Conservation (phyloP, 2,113 vertebrate genomes). For the Triplophysa rosa region DNA sequence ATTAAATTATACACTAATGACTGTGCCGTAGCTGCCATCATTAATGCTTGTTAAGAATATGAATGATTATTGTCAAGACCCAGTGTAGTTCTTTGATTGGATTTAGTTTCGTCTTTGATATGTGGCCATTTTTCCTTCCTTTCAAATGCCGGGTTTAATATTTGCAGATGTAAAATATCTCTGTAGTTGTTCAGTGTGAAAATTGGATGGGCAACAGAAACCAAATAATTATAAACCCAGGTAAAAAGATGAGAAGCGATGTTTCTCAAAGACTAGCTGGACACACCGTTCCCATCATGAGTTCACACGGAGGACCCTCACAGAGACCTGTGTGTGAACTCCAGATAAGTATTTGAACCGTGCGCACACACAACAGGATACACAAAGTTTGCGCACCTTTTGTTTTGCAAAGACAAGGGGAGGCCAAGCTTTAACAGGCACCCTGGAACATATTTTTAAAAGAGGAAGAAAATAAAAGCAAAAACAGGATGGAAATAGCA, state of each 20-base stretch:
- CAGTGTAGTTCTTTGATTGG: slow-evolving; percentile 5
- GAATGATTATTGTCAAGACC: slow-evolving; percentile 31
- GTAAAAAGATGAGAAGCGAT: slow-evolving; percentile 4
- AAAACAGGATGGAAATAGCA: slow-evolving; percentile 7
- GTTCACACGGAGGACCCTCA: not conserved
- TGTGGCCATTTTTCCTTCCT: slow-evolving; percentile 21
- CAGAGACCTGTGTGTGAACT: not conserved
- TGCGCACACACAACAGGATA: slow-evolving; percentile 7
- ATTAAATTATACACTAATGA: slow-evolving; percentile 35
- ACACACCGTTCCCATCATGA: not conserved
- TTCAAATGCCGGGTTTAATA: slow-evolving; percentile 21
- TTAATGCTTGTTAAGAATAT: slow-evolving; percentile 30
- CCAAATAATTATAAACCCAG: not conserved
- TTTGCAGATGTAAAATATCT: slow-evolving; percentile 12
- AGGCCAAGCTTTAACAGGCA: slow-evolving; percentile 41
- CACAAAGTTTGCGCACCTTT: slow-evolving; percentile 27
- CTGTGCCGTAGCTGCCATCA: slow-evolving; percentile 23
- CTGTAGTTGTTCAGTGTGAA: not conserved
- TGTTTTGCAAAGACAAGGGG: slow-evolving; percentile 19
- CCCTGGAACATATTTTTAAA: not conserved
- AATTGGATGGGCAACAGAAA: not conserved
- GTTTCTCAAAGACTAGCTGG: not conserved
- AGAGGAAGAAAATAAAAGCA: not conserved
- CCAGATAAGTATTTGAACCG: slow-evolving; percentile 19
- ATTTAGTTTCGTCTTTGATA: slow-evolving; percentile 25